Evolutionary conservation across 2,113 vertebrate genomes (phyloP).

Genomic region (Pangasianodon gigas): DNA sequence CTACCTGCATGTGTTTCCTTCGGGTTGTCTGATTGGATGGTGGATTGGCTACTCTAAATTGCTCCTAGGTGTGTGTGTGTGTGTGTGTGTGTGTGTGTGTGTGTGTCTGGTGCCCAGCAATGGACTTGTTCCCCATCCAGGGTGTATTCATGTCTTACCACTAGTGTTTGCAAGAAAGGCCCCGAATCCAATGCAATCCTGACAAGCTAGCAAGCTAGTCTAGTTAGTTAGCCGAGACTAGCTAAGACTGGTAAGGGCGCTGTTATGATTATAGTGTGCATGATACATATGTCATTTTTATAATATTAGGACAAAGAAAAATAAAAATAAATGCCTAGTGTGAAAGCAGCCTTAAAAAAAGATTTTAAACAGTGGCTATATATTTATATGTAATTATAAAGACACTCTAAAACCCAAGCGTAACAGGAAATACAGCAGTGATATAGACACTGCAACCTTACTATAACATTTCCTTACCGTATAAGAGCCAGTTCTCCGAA

Average conservation of each 20-base stretch:
- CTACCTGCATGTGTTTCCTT: not conserved
- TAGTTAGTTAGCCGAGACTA: not conserved
- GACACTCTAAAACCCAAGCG: not conserved
- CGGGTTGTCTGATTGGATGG: not conserved
- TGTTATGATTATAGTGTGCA: not conserved
- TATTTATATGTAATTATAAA: not conserved
- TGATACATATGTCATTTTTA: not conserved
- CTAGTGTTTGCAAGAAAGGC: no score
- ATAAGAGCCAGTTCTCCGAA: constrained; percentile 82
- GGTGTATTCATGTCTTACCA: not conserved
- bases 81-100: no score
- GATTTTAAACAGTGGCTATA: not conserved
- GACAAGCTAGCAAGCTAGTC: not conserved
- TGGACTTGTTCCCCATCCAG: no score
- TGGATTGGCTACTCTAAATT: no score
- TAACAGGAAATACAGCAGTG: not conserved
- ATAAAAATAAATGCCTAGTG: not conserved
- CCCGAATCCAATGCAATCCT: not conserved
- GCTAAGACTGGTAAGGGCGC: not conserved
- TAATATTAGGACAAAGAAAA: not conserved
- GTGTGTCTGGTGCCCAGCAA: no score
- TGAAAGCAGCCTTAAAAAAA: not conserved
- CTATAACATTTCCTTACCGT: constrained; percentile 66
- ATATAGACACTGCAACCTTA: not conserved
- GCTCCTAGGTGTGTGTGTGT: no score